Evolutionary conservation across 2,797 vertebrate genomes (phyloP).

Genomic region (Pangasius macronema): DNA sequence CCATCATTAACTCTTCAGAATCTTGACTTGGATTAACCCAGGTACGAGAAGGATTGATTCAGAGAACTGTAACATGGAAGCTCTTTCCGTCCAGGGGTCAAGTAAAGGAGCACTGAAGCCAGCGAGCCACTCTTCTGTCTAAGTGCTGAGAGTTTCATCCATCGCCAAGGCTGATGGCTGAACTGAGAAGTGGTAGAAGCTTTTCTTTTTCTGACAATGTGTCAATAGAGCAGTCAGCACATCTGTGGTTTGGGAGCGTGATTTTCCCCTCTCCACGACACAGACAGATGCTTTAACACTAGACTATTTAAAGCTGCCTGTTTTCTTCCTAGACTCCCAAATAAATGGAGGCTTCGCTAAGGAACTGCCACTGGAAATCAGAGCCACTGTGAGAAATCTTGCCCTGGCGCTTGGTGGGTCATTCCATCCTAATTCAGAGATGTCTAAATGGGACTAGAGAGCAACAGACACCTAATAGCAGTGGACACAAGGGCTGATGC

Average conservation of each 20-base stretch:
- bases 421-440: background rate
- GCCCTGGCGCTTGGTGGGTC: background rate
- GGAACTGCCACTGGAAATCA: conserved; percentile 22
- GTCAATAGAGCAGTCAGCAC: conserved; percentile 48
- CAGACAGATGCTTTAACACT: conserved; percentile 48
- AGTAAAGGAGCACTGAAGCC: background rate
- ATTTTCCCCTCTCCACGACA: conserved; percentile 31
- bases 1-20: conserved; percentile 51
- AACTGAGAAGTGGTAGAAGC: conserved; percentile 32
- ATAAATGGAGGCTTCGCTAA: conserved; percentile 25
- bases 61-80: too few relatives aligned
- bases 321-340: conserved; percentile 43
- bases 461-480: background rate
- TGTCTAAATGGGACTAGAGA: background rate
- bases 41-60: too few relatives aligned
- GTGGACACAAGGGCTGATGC: background rate
- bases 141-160: conserved; percentile 46
- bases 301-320: conserved; percentile 54
- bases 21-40: conserved; percentile 36
- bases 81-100: too few relatives aligned
- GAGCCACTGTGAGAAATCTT: conserved; percentile 28
- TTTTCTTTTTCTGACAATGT: conserved; percentile 40
- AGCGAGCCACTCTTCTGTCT: conserved; percentile 21
- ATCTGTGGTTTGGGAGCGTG: conserved; percentile 46
- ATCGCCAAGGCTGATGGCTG: background rate